Conservation (phyloP, 2,113 vertebrate species). For the Cheilinus undulatus region DNA sequence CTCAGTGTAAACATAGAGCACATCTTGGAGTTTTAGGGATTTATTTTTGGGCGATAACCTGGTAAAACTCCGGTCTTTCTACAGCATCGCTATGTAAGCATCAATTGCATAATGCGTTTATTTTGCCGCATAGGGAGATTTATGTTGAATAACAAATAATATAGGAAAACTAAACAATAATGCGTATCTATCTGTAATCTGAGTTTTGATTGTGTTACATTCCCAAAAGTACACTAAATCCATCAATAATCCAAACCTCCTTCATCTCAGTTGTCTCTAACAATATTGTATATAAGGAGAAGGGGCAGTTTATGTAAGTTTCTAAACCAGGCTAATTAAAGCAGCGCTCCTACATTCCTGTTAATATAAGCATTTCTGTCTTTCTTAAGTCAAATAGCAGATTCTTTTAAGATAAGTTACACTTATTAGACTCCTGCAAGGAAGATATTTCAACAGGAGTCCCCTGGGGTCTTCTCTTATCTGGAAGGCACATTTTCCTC, state of each 20-base stretch:
- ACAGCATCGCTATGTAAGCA: not conserved
- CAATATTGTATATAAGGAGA: not conserved
- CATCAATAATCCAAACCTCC: not conserved
- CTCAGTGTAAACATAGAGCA: constrained; percentile 38
- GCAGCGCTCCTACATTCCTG: not conserved
- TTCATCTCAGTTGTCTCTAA: not conserved
- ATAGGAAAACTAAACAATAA: not conserved
- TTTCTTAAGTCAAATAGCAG: not conserved
- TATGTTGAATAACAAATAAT: constrained; percentile 18
- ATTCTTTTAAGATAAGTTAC: constrained; percentile 12
- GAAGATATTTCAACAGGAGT: not conserved
- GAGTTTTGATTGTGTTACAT: not conserved
- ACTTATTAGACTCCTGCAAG: constrained; percentile 9
- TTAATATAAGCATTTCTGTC: constrained; percentile 7
- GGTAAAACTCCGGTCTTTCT: constrained; percentile 28
- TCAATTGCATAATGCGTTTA: constrained; percentile 35
- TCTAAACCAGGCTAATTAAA: constrained; percentile 1
- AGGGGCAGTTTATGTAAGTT: constrained; percentile 12
- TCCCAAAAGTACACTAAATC: constrained; percentile 2
- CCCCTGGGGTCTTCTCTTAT: constrained; percentile 19
- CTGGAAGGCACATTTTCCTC: constrained; percentile 15
- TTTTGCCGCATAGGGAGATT: constrained; percentile 23
- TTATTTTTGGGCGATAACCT: constrained; percentile 40
- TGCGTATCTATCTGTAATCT: not conserved
- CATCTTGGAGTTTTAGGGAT: constrained; percentile 21